Evolutionary conservation across 1,140 invertebrate genomes (phyloP), one percentile per base, ranked within the genome.

Genomic region (Thalassaphorura encarpata): DNA sequence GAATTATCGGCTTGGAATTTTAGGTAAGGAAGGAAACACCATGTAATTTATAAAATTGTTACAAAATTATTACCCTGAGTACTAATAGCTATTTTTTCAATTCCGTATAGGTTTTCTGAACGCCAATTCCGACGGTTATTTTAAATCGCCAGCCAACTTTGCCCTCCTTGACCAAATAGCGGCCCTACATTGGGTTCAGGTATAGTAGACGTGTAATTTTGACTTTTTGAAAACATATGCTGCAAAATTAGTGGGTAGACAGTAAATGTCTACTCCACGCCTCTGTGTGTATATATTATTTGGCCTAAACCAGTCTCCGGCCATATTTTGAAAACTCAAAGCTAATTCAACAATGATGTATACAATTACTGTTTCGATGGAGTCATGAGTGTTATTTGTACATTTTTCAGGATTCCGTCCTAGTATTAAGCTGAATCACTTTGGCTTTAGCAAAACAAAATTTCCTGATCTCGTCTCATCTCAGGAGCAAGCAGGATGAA

Each of bases 1-100:
- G 63, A 98, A 98, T 77, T 99, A 96, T 74, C 79, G 95, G 52
- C 80, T 99, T 36, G 95, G 94, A 49, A 84, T 96, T 60, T 76
- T 98, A 67, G 94, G 94, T 91, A 75, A 83, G 33, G n/a, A 36
- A 36, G 33, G 33, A 36, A 36, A 36, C 33, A 11, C 33, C 33
- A 36, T 36, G 11, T 36, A n/a, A 11, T 11, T 36, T 36, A 36
- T n/a, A 11, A 36, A 36, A 36, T 36, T 36, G 33, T n/a, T 36
- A n/a, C 11, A 11, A 36, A n/a, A 36, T 11, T 36, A n/a, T 36
- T n/a, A n/a, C 33, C 11, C 11, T 36, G 11, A n/a, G n/a, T 6
- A 49, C 16, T 31, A 31, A 15, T 43, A 2, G 72, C 77, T 28
- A 82, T 47, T 47, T 18, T 1, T 43, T 58, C 62, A 48, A 40